Conservation (phyloP, 2,797 vertebrate genomes). For the Acipenser ruthenus region DNA sequence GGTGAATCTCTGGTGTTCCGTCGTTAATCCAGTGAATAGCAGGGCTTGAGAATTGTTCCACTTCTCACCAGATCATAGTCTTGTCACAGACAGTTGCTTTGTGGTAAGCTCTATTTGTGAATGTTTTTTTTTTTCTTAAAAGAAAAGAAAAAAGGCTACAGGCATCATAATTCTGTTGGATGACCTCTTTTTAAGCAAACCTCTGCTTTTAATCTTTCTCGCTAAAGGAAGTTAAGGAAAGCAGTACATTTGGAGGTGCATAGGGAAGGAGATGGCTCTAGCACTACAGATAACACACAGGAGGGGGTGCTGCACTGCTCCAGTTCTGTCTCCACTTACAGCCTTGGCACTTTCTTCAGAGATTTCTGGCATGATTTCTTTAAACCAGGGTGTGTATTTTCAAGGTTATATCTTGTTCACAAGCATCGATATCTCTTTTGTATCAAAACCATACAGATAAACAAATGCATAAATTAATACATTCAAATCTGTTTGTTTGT, state of each 20-base stretch:
- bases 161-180: conserved; percentile 22
- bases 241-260: conserved; percentile 95
- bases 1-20: too few relatives aligned
- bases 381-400: conserved; percentile 96
- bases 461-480: too few relatives aligned
- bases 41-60: too few relatives aligned
- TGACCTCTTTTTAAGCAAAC: conserved; percentile 40
- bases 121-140: background rate
- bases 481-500: too few relatives aligned
- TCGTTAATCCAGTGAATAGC: too few relatives aligned
- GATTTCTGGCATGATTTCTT: conserved; percentile 96
- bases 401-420: conserved; percentile 37
- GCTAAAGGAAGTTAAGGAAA: conserved; percentile 97
- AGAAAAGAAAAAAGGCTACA: conserved; percentile 11
- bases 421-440: conserved; percentile 58
- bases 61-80: conserved; percentile 14
- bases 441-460: too few relatives aligned
- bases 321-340: conserved; percentile 67
- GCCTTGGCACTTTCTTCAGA: conserved; percentile 86
- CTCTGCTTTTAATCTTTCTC: conserved; percentile 68
- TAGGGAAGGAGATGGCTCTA: conserved; percentile 98
- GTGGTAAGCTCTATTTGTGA: too few relatives aligned
- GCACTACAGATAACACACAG: conserved; percentile 96
- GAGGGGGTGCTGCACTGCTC: conserved; percentile 80
- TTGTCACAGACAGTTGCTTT: background rate